Percentiles rank a stretch among this genome's conserved stretches.
phyloP scores from a whole-genome alignment of 2,113 vertebrate genomes.

The Prolemur simus region DNA sequence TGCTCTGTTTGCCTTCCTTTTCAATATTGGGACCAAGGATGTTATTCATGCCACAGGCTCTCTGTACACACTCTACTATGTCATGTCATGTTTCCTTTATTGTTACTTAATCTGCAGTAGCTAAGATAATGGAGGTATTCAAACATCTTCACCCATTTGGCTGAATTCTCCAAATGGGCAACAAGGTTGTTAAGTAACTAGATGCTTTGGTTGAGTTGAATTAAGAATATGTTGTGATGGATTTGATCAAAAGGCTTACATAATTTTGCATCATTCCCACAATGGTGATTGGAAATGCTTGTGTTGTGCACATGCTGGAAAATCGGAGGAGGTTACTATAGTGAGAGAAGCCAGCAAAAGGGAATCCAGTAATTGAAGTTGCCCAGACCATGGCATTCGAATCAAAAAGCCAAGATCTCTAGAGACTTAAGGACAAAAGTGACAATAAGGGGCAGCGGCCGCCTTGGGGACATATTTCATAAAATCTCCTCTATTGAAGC shows the following conservation, averaged over 20 bases:
- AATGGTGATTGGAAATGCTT: background rate
- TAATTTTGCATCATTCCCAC: background rate
- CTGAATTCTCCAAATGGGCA: background rate
- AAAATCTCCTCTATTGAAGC: fast-evolving
- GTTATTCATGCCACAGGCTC: background rate
- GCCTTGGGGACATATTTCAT: fast-evolving
- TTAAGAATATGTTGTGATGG: background rate
- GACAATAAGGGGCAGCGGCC: fast-evolving
- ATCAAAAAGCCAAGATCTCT: background rate
- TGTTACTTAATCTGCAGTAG: background rate
- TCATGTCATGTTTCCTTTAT: background rate
- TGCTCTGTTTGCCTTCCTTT: background rate
- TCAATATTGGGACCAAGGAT: no score
- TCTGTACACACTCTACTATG: fast-evolving
- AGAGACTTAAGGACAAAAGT: background rate
- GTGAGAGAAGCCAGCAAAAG: background rate
- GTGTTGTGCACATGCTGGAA: background rate
- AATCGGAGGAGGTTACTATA: background rate
- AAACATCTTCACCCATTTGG: background rate
- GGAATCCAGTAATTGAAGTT: background rate
- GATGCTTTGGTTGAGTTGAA: fast-evolving
- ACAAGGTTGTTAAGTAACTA: background rate
- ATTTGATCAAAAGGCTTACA: background rate
- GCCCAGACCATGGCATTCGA: background rate
- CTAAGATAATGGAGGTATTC: background rate